A percentile compares a stretch with the other conserved stretches of the same genome.
Evolutionary conservation across 2,113 vertebrate genomes (phyloP).

Genomic region (Capreolus pygargus): DNA sequence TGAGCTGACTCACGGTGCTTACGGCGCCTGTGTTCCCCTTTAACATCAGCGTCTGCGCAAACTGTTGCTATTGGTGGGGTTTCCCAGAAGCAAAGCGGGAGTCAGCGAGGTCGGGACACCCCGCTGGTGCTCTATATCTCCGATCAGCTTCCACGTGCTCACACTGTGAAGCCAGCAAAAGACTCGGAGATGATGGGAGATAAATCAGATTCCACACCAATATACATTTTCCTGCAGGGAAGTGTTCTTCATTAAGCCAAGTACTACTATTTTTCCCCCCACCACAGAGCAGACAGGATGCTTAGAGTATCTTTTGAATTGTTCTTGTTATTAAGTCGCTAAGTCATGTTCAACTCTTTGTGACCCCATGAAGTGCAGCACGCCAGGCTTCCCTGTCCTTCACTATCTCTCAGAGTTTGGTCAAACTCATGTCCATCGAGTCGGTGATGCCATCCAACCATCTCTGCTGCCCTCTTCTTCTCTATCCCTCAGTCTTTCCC

Average conservation of each 20-base stretch:
- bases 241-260: not conserved
- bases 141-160: not conserved
- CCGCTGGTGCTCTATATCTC: not conserved
- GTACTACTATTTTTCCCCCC: no score
- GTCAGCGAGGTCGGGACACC: no score
- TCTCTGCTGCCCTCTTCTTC: not conserved
- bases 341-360: not conserved
- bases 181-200: not conserved
- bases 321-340: not conserved
- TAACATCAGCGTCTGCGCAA: accelerated
- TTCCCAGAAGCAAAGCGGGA: not conserved
- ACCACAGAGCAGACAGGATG: not conserved
- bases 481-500: not conserved
- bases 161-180: not conserved
- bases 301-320: not conserved
- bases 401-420: not conserved
- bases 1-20: accelerated
- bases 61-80: not conserved
- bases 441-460: not conserved
- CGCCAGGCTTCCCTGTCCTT: not conserved
- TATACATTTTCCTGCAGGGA: not conserved
- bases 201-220: not conserved
- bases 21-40: not conserved
- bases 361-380: not conserved
- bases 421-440: not conserved